Conservation (phyloP, 2,113 vertebrate genomes). For the Gulo gulo region DNA sequence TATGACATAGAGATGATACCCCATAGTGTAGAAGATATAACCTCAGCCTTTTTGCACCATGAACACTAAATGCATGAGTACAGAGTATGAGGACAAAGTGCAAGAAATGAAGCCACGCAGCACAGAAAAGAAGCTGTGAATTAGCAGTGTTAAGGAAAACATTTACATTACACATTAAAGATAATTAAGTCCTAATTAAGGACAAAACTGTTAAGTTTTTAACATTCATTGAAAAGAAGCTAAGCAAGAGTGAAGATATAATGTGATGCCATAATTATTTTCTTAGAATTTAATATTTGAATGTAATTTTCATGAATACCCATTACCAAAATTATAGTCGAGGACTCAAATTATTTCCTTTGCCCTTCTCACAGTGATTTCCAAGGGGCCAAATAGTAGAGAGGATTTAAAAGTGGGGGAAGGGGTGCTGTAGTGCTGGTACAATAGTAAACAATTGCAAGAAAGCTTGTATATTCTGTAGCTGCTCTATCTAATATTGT, state of each 20-base stretch:
- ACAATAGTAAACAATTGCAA: not conserved
- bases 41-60: not conserved
- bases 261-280: not conserved
- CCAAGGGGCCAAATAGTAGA: not conserved
- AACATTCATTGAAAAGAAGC: constrained; percentile 20
- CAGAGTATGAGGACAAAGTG: not conserved
- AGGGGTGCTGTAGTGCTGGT: too few relatives aligned
- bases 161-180: not conserved
- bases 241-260: not conserved
- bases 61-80: not conserved
- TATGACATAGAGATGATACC: too few relatives aligned
- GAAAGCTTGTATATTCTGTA: not conserved
- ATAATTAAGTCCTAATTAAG: constrained; percentile 49
- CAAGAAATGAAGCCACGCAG: not conserved
- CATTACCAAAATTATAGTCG: too few relatives aligned
- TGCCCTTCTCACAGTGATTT: not conserved
- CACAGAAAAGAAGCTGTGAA: not conserved
- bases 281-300: not conserved
- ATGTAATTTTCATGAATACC: not conserved
- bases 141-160: not conserved
- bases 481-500: not conserved
- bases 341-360: not conserved
- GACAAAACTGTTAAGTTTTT: constrained; percentile 36
- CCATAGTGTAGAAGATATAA: too few relatives aligned
- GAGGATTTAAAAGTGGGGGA: not conserved